Conservation (phyloP, 2,797 vertebrate species). For the Sarcophilus harrisii region DNA sequence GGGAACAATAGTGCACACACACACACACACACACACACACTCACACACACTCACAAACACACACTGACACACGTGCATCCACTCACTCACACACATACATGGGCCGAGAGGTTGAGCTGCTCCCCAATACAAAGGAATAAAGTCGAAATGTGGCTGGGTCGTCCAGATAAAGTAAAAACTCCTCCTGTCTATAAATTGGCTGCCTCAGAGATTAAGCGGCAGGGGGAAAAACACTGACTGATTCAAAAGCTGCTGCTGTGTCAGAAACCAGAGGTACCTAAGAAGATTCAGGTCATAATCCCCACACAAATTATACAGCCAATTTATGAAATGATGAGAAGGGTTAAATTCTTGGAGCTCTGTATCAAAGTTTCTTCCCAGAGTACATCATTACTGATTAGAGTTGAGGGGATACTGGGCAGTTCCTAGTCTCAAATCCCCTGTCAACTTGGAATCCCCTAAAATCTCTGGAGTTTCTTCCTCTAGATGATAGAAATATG, state of each 20-base stretch:
- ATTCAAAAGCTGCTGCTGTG: slow-evolving; percentile 81
- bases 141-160: slow-evolving; percentile 77
- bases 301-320: slow-evolving; percentile 74
- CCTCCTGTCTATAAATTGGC: slow-evolving; percentile 80
- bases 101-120: background rate
- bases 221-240: slow-evolving; percentile 68
- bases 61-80: slow-evolving; percentile 20
- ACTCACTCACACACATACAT: background rate
- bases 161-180: slow-evolving; percentile 82
- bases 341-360: slow-evolving; percentile 66
- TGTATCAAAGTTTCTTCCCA: slow-evolving; percentile 78
- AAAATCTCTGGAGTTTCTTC: slow-evolving; percentile 36
- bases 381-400: slow-evolving; percentile 63
- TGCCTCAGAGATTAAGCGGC: slow-evolving; percentile 82
- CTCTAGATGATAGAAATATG: background rate
- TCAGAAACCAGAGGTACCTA: slow-evolving; percentile 81
- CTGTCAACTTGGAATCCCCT: slow-evolving; percentile 41
- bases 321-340: slow-evolving; percentile 69
- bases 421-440: slow-evolving; percentile 53
- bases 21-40: slow-evolving; percentile 2
- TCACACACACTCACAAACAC: slow-evolving; percentile 42
- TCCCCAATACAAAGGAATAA: slow-evolving; percentile 76
- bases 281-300: slow-evolving; percentile 84
- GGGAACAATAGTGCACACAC: slow-evolving; percentile 50
- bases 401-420: background rate